phyloP scores from a whole-genome alignment of 2,888 invertebrate genomes.

The Mermis nigrescens region DNA sequence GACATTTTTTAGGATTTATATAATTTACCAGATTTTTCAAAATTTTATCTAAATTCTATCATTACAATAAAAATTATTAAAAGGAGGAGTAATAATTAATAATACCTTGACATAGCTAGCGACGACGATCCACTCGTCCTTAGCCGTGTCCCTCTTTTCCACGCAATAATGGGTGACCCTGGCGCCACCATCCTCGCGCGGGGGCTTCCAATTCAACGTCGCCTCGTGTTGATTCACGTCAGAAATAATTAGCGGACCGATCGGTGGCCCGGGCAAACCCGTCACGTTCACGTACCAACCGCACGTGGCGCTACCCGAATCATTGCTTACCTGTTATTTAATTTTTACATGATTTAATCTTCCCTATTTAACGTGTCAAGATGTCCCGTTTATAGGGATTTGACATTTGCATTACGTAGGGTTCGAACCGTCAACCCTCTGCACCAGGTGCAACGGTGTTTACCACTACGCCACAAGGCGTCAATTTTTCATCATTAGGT shows the following conservation, averaged over 20 bases:
- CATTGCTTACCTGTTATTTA: conserved; percentile 23
- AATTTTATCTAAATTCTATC: too few relatives aligned
- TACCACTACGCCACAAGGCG: too few relatives aligned
- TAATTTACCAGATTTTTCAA: too few relatives aligned
- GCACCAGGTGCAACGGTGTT: too few relatives aligned
- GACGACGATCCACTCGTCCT: conserved; percentile 73
- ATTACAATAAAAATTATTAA: too few relatives aligned
- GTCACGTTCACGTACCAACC: conserved; percentile 30
- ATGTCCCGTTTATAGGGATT: too few relatives aligned
- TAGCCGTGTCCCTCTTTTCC: conserved; percentile 69
- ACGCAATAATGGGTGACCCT: conserved; percentile 82
- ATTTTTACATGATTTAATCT: too few relatives aligned
- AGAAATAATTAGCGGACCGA: conserved; percentile 67
- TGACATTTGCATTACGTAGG: too few relatives aligned
- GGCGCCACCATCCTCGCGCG: conserved; percentile 58
- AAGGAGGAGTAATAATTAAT: background rate
- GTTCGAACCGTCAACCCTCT: too few relatives aligned
- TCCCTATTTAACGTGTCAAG: too few relatives aligned
- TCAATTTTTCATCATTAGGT: too few relatives aligned
- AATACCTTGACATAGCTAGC: conserved; percentile 46
- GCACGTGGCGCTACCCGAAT: conserved; percentile 26
- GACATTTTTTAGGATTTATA: too few relatives aligned
- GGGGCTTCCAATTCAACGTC: conserved; percentile 41
- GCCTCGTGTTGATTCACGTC: conserved; percentile 79
- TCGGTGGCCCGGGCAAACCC: conserved; percentile 80